Evolutionary conservation across 2,888 invertebrate genomes (phyloP), one percentile per base, ranked within the genome.

Genomic region (Encarsia formosa): DNA sequence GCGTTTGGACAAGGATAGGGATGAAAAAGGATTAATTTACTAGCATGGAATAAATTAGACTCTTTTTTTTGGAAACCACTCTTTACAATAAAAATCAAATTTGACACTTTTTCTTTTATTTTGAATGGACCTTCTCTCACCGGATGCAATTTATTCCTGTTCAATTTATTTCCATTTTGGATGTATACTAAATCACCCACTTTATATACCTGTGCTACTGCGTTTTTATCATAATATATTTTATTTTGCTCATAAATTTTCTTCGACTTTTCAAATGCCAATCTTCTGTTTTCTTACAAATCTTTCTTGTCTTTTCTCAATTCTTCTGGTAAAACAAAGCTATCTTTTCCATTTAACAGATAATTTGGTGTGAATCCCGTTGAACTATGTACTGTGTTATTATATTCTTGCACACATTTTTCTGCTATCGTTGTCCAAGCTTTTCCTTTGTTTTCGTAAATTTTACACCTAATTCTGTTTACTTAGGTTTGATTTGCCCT

Each of bases 251-350:
- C 29, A 31, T 60, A 54, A 11, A 46, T 49, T 44, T 51, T 40
- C 38, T 59, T 31, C 22, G 49, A 54, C 26, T 61, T 63, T 53
- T 61, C 38, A 24, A 55, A 49, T 31, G 65, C 63, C 49, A 44
- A 53, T 58, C 59, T 52, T 56, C 60, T 60, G 50, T 63, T 60
- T 34, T 50, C 45, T 51, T 47, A 44, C 49, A 57, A 37, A 47
- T 57, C 49, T 51, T 44, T 57, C 32, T 57, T 56, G 18, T 49
- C 52, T 40, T 54, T 38, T 46, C 54, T 54, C 37, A 61, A 15
- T 56, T 58, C 56, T 5, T 51, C 26, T 23, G 58, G 57, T 49
- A 58, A n/a, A n/a, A n/a, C n/a, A n/a, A n/a, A n/a, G n/a, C n/a
- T n/a, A n/a, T n/a, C n/a, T n/a, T n/a, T n/a, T n/a, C n/a, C n/a